These are phyloP conservation scores for Temnothorax unifasciatus DNA, from an alignment of 2,888 invertebrate genomes.

Conservation along the genomic window DNA sequence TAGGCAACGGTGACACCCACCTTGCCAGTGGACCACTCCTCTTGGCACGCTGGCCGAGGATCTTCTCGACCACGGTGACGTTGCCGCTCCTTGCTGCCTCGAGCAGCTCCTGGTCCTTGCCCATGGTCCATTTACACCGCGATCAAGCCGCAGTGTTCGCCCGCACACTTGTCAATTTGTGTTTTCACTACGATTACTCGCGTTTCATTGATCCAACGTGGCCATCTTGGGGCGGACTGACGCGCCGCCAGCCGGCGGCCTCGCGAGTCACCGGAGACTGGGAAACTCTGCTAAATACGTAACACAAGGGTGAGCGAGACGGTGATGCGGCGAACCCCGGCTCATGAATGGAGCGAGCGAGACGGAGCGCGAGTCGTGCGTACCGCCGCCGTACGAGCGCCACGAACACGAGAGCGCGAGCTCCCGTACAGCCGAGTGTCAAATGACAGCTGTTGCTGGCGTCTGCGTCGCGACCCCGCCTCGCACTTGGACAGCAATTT, in stretches of 20 bases:
- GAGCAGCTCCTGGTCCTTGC: conserved; percentile 98
- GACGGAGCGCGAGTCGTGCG: conserved; percentile 54
- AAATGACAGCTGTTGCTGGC: conserved; percentile 73
- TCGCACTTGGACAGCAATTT: conserved; percentile 36
- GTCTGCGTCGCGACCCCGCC: conserved; percentile 1
- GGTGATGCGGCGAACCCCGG: not conserved
- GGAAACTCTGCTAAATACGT: not conserved
- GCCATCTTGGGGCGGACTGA: conserved; percentile 90
- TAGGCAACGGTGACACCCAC: conserved; percentile 88
- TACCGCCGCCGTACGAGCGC: conserved; percentile 53
- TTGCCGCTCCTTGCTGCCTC: conserved; percentile 98
- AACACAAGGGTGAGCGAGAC: conserved; percentile 52
- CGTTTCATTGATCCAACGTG: conserved; percentile 91
- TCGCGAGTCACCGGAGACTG: conserved; percentile 39
- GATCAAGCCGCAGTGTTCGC: conserved; percentile 77
- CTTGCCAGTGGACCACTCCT: conserved; percentile 97
- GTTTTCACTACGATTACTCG: conserved; percentile 86
- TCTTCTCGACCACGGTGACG: conserved; percentile 95
- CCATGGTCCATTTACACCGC: conserved; percentile 90
- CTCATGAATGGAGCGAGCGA: conserved; percentile 44
- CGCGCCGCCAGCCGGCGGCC: conserved; percentile 87
- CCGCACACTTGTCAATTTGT: conserved; percentile 79
- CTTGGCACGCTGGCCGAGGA: conserved; percentile 95
- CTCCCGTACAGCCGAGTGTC: conserved; percentile 59
- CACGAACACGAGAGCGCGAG: conserved; percentile 42